Evolutionary conservation across 2,888 invertebrate genomes (phyloP).

Genomic region (Drosophila anomalipes): DNA sequence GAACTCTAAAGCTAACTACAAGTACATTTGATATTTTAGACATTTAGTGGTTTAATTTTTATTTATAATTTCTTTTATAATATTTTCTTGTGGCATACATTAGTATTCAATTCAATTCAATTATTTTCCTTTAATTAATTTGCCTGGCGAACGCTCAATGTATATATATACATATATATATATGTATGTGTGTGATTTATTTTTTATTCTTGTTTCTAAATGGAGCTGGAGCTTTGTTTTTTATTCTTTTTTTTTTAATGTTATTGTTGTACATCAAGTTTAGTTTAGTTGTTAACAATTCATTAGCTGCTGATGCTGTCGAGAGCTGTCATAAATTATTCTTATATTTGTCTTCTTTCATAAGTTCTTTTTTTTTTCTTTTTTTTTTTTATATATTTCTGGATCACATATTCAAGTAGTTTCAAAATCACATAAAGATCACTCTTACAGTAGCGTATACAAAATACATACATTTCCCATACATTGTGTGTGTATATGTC

Average conservation of each 20-base stretch:
- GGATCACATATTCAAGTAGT: constrained; percentile 82
- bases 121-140: constrained; percentile 4
- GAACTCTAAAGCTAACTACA: constrained; percentile 66
- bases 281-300: constrained; percentile 60
- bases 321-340: constrained; percentile 59
- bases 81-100: constrained; percentile 28
- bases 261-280: constrained; percentile 64
- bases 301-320: constrained; percentile 55
- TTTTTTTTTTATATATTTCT: constrained; percentile 62
- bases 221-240: constrained; percentile 71
- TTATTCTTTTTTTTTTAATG: constrained; percentile 19
- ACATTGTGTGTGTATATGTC: constrained; percentile 50
- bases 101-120: constrained; percentile 2
- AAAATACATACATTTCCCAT: constrained; percentile 74
- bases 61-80: not conserved
- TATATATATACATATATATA: constrained; percentile 24
- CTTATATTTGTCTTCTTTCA: constrained; percentile 48
- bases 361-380: constrained; percentile 32
- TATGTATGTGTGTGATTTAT: constrained; percentile 24
- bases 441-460: constrained; percentile 82
- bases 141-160: constrained; percentile 18
- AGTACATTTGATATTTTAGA: constrained; percentile 70
- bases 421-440: constrained; percentile 82
- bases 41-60: constrained; percentile 49
- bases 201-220: constrained; percentile 58